Evolutionary conservation across 2,888 invertebrate genomes (phyloP).

Genomic region (Busseola fusca): DNA sequence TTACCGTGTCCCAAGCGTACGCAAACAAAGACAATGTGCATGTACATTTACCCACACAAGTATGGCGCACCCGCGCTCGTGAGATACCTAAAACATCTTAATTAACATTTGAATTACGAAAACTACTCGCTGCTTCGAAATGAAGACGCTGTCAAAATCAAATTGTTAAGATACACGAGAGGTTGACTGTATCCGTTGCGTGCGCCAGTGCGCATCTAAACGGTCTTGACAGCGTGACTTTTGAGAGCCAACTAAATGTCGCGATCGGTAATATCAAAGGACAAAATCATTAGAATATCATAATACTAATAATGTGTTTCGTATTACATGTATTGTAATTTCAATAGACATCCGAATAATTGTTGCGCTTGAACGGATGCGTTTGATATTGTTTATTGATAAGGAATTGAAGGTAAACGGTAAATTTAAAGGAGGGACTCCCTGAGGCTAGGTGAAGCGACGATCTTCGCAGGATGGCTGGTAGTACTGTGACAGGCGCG

Average conservation of each 20-base stretch:
- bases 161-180: not conserved
- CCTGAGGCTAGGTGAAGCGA: too few species aligned
- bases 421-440: too few species aligned
- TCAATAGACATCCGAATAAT: slow-evolving; percentile 52
- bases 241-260: slow-evolving; percentile 78
- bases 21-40: too few species aligned
- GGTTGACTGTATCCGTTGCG: slow-evolving; percentile 49
- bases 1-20: too few species aligned
- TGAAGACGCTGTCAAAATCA: not conserved
- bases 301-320: slow-evolving; percentile 74
- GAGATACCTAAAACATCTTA: too few species aligned
- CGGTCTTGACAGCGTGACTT: slow-evolving; percentile 85
- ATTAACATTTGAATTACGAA: not conserved
- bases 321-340: slow-evolving; percentile 61
- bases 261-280: slow-evolving; percentile 78
- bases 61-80: too few species aligned
- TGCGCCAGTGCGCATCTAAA: slow-evolving; percentile 42
- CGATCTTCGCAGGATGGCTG: too few species aligned
- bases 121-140: not conserved
- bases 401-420: too few species aligned
- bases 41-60: too few species aligned
- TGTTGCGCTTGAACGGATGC: slow-evolving; percentile 13
- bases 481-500: slow-evolving; percentile 3
- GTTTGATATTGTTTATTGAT: too few species aligned
- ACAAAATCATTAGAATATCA: slow-evolving; percentile 75